Conservation (phyloP, 1,140 invertebrate species). For the Agraylea sexmaculata region DNA sequence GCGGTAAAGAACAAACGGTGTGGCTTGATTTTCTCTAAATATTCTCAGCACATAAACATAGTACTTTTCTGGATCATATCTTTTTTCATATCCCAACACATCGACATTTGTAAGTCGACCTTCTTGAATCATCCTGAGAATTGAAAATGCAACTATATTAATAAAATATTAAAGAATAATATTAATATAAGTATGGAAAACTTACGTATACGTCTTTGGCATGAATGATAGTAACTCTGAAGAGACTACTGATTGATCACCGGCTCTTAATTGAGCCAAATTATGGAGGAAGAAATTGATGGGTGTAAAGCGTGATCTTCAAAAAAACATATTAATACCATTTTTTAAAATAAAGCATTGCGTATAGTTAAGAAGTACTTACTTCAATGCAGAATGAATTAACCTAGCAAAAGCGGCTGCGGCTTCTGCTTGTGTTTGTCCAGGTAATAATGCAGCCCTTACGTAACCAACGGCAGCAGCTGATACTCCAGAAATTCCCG, state of each 20-base stretch:
- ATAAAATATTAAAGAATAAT: slow-evolving; percentile 4
- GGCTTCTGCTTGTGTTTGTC: slow-evolving; percentile 86
- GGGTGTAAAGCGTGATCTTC: slow-evolving; percentile 69
- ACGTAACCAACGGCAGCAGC: slow-evolving; percentile 86
- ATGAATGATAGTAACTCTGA: slow-evolving; percentile 80
- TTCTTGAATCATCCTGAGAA: slow-evolving; percentile 71
- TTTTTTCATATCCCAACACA: slow-evolving; percentile 84
- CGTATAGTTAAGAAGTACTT: slow-evolving; percentile 10
- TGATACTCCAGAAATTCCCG: slow-evolving; percentile 88
- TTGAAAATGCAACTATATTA: slow-evolving; percentile 8
- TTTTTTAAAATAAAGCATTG: not conserved
- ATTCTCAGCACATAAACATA: slow-evolving; percentile 92
- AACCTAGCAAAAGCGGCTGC: slow-evolving; percentile 84
- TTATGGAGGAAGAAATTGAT: slow-evolving; percentile 98
- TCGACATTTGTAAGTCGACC: slow-evolving; percentile 77
- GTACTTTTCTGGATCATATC: slow-evolving; percentile 95
- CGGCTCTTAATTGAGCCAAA: slow-evolving; percentile 85
- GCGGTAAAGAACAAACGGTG: slow-evolving; percentile 78
- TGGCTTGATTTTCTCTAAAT: slow-evolving; percentile 69
- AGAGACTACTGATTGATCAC: slow-evolving; percentile 65
- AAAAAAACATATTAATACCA: too few relatives aligned
- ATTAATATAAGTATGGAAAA: too few relatives aligned
- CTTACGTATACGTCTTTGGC: slow-evolving; percentile 85
- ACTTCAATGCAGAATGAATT: slow-evolving; percentile 79
- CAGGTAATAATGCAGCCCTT: slow-evolving; percentile 76